Conservation (phyloP, 2,888 invertebrate genomes). For the Pachymerium ferrugineum region DNA sequence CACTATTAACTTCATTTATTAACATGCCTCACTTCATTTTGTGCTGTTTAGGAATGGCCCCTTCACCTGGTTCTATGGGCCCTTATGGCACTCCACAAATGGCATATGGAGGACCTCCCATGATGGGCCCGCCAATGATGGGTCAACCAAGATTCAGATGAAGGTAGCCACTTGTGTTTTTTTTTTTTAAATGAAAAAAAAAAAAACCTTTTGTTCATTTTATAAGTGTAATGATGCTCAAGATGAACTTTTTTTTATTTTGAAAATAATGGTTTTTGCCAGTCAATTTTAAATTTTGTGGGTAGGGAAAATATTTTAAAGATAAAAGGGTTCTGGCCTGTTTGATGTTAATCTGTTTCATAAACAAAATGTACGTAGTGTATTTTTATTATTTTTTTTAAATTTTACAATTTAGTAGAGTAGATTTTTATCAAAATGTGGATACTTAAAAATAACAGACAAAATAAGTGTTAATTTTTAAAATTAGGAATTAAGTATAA, state of each 20-base stretch:
- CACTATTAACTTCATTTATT: neutral
- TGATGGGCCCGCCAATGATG: slow-evolving; percentile 31
- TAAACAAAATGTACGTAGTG: slow-evolving; percentile 10
- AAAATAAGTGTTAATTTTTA: neutral
- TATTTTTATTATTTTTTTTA: neutral
- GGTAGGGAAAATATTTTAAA: neutral
- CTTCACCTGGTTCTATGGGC: slow-evolving; percentile 7
- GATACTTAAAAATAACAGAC: neutral
- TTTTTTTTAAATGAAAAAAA: no score
- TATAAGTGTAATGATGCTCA: neutral
- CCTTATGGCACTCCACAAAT: slow-evolving; percentile 11
- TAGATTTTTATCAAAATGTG: neutral
- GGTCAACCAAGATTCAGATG: slow-evolving; percentile 31
- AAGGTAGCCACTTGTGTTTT: slow-evolving; percentile 13
- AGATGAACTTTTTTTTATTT: no score
- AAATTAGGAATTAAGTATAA: neutral
- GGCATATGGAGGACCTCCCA: slow-evolving; percentile 24
- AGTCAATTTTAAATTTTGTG: no score
- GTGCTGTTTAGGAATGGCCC: slow-evolving; percentile 23
- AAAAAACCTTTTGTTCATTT: neutral
- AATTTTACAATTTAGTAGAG: neutral
- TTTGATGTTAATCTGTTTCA: neutral
- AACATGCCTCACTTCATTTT: neutral
- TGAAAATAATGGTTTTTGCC: no score
- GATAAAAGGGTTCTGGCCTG: no score